phyloP scores from a whole-genome alignment of 2,888 invertebrate species.

The Escarpia spicata region DNA sequence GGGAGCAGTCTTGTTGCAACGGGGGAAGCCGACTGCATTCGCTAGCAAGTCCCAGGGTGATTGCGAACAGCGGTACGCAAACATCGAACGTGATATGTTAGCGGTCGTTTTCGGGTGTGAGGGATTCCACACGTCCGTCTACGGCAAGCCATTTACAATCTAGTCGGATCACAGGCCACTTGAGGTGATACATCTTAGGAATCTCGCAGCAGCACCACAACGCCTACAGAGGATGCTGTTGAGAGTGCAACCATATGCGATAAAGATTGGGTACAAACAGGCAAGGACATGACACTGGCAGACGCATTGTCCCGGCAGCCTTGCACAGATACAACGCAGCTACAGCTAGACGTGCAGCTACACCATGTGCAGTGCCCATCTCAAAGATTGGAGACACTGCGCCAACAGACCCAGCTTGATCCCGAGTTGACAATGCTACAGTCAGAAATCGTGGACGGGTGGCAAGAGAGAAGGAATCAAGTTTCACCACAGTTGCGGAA shows the following conservation, averaged over 20 bases:
- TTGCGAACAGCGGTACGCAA: neutral
- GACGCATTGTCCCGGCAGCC: constrained; percentile 37
- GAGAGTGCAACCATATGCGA: constrained; percentile 32
- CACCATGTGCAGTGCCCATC: neutral
- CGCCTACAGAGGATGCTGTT: too few relatives aligned
- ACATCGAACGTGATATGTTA: neutral
- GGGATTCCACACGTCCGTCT: constrained; percentile 27
- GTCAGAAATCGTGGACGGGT: neutral
- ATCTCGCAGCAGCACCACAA: too few relatives aligned
- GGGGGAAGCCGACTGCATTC: neutral
- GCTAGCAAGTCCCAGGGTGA: constrained; percentile 10
- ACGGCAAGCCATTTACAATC: constrained; percentile 23
- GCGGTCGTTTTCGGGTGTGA: constrained; percentile 19
- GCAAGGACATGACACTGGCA: constrained; percentile 36
- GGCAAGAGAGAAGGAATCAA: neutral
- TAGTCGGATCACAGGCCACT: too few relatives aligned
- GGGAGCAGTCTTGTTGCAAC: neutral
- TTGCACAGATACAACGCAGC: neutral
- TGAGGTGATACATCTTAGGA: too few relatives aligned
- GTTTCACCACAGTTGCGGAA: too few relatives aligned
- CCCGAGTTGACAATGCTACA: neutral
- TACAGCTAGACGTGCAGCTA: neutral
- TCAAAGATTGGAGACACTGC: neutral
- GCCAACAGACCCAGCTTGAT: neutral
- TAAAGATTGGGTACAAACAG: constrained; percentile 7